A percentile compares a stretch with the other conserved stretches of the same genome.
Conservation (phyloP, 2,888 invertebrate genomes). For the Aphidius colemani region DNA sequence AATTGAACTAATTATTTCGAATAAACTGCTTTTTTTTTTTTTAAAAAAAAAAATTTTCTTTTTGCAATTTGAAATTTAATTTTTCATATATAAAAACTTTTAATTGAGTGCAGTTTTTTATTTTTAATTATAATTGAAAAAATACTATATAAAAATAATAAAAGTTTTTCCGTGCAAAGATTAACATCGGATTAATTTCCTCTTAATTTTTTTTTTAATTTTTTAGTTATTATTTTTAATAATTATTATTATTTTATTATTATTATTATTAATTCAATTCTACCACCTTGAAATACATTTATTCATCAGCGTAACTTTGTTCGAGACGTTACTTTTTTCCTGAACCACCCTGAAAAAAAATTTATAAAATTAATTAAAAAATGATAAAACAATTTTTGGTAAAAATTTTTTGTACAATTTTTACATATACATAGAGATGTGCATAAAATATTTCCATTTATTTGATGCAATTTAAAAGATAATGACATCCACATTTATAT, state of each 20-base stretch:
- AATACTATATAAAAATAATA: neutral
- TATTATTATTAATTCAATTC: constrained; percentile 16
- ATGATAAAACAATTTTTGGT: neutral
- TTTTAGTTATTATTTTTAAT: constrained; percentile 12
- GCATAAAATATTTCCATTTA: neutral
- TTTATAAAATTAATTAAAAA: neutral
- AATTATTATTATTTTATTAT: constrained; percentile 21
- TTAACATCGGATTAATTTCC: neutral
- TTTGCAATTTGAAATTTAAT: neutral
- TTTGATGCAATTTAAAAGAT: constrained; percentile 2
- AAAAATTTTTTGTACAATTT: too few relatives aligned
- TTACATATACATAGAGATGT: too few relatives aligned
- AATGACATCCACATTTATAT: neutral
- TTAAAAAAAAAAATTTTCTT: constrained; percentile 11
- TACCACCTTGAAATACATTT: constrained; percentile 30
- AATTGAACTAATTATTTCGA: too few relatives aligned
- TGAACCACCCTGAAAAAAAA: constrained; percentile 62
- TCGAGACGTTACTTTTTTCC: constrained; percentile 64
- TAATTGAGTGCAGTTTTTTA: neutral
- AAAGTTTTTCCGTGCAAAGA: too few relatives aligned
- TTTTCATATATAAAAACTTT: constrained; percentile 1
- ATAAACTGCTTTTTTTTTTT: constrained; percentile 5
- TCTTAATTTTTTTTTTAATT: constrained; percentile 6
- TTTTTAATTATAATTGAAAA: constrained; percentile 7
- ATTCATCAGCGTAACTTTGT: constrained; percentile 48